Conservation (phyloP, 2,888 invertebrate genomes). For the Adela reaumurella region DNA sequence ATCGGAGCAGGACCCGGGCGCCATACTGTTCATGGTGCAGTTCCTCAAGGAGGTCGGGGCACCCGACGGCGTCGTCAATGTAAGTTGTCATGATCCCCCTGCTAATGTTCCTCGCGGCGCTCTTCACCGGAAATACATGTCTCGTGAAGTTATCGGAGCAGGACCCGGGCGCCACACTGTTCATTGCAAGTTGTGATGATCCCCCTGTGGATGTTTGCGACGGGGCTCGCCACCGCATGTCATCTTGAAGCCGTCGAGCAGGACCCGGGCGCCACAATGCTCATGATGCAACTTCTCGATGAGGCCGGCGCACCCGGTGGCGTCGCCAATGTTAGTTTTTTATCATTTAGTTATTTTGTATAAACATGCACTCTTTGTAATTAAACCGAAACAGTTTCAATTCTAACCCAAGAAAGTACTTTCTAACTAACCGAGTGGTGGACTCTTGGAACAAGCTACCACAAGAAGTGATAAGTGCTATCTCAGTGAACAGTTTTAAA, state of each 20-base stretch:
- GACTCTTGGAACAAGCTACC: too few relatives aligned
- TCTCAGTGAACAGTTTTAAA: too few relatives aligned
- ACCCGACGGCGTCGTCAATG: slow-evolving; percentile 94
- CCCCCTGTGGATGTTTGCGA: slow-evolving; percentile 93
- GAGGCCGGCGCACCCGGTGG: slow-evolving; percentile 97
- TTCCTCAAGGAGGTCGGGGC: slow-evolving; percentile 91
- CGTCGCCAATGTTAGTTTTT: slow-evolving; percentile 83
- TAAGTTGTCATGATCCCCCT: slow-evolving; percentile 96
- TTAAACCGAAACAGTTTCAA: too few relatives aligned
- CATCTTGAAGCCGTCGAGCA: slow-evolving; percentile 96
- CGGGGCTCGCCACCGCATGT: slow-evolving; percentile 84
- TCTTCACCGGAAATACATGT: slow-evolving; percentile 92
- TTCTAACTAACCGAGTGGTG: too few relatives aligned
- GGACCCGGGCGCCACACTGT: slow-evolving; percentile 95
- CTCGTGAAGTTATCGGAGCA: slow-evolving; percentile 96
- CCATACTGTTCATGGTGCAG: slow-evolving; percentile 92
- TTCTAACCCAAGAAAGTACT: too few relatives aligned
- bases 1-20: slow-evolving; percentile 96
- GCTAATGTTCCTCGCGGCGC: slow-evolving; percentile 87
- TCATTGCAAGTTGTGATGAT: slow-evolving; percentile 99
- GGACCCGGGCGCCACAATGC: slow-evolving; percentile 95
- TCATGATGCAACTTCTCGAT: slow-evolving; percentile 87
- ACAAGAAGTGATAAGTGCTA: too few relatives aligned
- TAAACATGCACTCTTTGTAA: too few relatives aligned
- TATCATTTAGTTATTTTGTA: slow-evolving; percentile 5